These are phyloP conservation scores for Drosophila heteroneura DNA, from an alignment of 2,888 invertebrate species.

Conservation along the genomic window DNA sequence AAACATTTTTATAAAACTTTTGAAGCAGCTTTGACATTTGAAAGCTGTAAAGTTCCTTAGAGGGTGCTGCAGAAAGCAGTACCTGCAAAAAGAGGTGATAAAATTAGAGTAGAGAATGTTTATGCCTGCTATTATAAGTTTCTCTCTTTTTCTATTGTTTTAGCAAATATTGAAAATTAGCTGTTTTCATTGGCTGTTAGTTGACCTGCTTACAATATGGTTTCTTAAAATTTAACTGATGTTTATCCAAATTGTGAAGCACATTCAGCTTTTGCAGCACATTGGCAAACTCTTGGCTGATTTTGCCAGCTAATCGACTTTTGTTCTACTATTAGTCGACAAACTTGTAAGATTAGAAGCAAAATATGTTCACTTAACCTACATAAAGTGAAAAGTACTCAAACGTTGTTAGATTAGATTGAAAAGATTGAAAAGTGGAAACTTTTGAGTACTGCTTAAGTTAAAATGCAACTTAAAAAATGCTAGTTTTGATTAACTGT, in stretches of 20 bases:
- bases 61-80: not conserved
- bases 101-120: not conserved
- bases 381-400: too few species aligned
- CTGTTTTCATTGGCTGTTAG: not conserved
- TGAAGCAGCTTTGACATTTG: constrained; percentile 3
- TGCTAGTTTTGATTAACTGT: not conserved
- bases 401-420: not conserved
- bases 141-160: not conserved
- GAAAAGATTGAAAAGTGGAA: not conserved
- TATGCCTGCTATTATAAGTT: not conserved
- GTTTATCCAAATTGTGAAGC: not conserved
- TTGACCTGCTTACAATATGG: not conserved
- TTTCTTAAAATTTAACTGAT: not conserved
- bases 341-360: not conserved
- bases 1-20: constrained; percentile 25
- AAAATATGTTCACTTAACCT: not conserved
- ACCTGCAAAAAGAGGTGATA: constrained; percentile 4
- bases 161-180: not conserved
- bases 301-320: not conserved
- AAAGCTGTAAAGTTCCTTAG: constrained; percentile 12
- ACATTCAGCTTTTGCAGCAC: not conserved
- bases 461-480: not conserved
- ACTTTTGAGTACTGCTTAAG: not conserved
- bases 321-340: not conserved
- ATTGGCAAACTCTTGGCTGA: not conserved